These are phyloP conservation scores for Limnephilus lunatus DNA, from an alignment of 2,888 invertebrate genomes.

Conservation along the genomic window DNA sequence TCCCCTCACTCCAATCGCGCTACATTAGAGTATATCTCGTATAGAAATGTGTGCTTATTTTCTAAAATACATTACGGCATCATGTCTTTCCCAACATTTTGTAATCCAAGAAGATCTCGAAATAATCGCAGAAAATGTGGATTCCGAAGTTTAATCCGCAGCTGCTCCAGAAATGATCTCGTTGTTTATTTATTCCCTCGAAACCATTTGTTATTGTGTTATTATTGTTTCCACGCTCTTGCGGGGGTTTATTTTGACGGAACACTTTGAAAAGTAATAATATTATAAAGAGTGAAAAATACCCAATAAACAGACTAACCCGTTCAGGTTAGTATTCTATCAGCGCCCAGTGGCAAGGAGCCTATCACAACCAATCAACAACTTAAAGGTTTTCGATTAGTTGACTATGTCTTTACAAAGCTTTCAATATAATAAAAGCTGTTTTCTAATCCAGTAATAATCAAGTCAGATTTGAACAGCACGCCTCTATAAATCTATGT, in stretches of 20 bases:
- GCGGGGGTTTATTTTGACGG: neutral
- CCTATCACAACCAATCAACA: neutral
- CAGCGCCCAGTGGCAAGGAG: neutral
- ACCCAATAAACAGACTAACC: neutral
- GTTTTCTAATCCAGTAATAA: neutral
- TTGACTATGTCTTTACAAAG: neutral
- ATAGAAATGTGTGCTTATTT: conserved; percentile 32
- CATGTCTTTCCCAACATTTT: conserved; percentile 42
- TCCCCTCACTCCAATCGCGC: neutral
- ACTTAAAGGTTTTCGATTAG: neutral
- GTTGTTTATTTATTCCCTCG: conserved; percentile 19
- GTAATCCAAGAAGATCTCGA: conserved; percentile 54
- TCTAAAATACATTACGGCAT: conserved; percentile 41
- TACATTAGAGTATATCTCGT: neutral
- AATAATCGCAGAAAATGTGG: conserved; percentile 52
- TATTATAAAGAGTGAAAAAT: neutral
- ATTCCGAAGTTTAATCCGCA: conserved; percentile 29
- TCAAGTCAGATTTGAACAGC: neutral
- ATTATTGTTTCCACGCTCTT: neutral
- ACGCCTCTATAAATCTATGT: neutral
- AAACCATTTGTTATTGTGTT: conserved; percentile 23
- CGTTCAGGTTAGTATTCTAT: neutral
- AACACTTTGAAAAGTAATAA: neutral
- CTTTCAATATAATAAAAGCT: neutral
- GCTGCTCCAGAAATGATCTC: neutral